A percentile compares a stretch with the other conserved stretches of the same genome.
phyloP scores from a whole-genome alignment of 2,888 invertebrate genomes.

The Microchrysa polita region DNA sequence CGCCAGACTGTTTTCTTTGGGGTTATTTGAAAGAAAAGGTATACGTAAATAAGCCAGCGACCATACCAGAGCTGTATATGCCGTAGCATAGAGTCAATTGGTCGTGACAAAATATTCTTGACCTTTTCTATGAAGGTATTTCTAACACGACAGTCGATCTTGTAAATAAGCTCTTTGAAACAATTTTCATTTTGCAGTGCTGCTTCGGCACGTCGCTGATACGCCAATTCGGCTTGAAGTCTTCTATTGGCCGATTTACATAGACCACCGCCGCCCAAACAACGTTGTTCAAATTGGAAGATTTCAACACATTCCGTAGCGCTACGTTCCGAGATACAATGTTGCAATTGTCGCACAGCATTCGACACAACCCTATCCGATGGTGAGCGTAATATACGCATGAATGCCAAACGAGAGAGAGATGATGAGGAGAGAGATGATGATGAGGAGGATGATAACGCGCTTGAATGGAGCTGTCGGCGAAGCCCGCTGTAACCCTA shows the following conservation, averaged over 20 bases:
- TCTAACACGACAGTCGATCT: conserved; percentile 85
- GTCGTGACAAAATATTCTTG: no score
- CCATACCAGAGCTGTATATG: no score
- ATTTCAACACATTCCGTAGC: conserved; percentile 85
- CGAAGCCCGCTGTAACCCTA: no score
- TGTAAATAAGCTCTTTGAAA: conserved; percentile 90
- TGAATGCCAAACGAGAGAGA: conserved; percentile 98
- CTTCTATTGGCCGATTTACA: conserved; percentile 74
- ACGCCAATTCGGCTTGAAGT: conserved; percentile 74
- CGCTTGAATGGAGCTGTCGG: no score
- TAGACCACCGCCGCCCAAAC: conserved; percentile 76
- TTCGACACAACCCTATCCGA: conserved; percentile 82
- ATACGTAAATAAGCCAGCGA: no score
- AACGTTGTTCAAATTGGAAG: conserved; percentile 74
- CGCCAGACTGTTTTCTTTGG: no score
- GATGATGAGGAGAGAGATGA: no score
- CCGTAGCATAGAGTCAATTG: no score
- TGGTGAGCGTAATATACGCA: conserved; percentile 94
- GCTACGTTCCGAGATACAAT: conserved; percentile 89
- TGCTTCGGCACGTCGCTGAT: conserved; percentile 84
- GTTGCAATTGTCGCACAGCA: conserved; percentile 79
- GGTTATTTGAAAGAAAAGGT: no score
- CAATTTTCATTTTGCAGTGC: conserved; percentile 89
- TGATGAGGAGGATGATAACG: no score
- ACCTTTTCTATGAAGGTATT: no score